Base-by-base conservation (phyloP, 2,888 invertebrate genomes). In the Torymus auratus region DNA sequence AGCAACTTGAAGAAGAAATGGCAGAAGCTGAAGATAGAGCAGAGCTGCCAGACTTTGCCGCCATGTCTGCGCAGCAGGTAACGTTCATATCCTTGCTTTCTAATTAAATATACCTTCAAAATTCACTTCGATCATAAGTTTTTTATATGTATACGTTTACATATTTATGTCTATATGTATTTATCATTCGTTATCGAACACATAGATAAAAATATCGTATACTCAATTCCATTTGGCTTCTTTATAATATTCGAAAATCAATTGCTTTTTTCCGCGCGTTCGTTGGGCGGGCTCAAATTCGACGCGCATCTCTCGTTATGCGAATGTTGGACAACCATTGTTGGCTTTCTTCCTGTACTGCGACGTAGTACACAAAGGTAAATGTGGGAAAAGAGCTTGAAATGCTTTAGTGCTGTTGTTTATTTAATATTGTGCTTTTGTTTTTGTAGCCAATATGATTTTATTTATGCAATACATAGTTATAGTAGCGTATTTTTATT, bases 1-100 rank as follows among this genome's bases (percentile, higher is more conserved):
- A 90, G 78, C 90, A 91, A 77, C 85, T 93, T 72, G 93, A 92
- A 85, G 92, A 92, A 80, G 91, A 90, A 83, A 91, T 91, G 87
- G 88, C 89, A 64, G 90, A 88, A 41, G 89, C 90, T 2, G 89
- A 90, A 80, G 92, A 92, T 84, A 89, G 91, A 84, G 90, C 90
- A 70, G 91, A 91, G 83, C 87, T 91, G 74, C 91, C 92, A 74
- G 92, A 92, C 84, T 91, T 91, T 85, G 86, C 91, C 76, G 91
- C 91, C 61, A 92, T 92, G 89, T 88, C 91, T 77, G 89, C 92
- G 7, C 90, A 91, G 76, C 91, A 91, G 90, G 91, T 91, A 90
- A 88, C 65, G 67, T 79, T 28, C n/a, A 20, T 20, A 14, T 50
- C 52, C 55, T 61, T 20, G 60, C 71, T 13, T 11, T 20, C 14